These are phyloP conservation scores for Chouioia cunea DNA, from an alignment of 2,888 invertebrate genomes.

Conservation along the genomic window DNA sequence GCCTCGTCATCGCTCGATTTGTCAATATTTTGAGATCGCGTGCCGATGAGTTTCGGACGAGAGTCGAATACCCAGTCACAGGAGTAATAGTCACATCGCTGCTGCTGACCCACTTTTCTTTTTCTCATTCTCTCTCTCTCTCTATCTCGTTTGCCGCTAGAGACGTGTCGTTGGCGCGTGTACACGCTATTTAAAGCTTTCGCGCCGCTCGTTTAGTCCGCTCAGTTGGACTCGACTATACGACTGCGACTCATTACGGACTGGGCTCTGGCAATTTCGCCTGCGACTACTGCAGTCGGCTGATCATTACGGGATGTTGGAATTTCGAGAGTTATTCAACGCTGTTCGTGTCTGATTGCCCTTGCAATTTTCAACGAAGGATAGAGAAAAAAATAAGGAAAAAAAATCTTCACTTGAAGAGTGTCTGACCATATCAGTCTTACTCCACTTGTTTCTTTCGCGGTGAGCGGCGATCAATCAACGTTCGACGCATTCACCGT, in stretches of 20 bases:
- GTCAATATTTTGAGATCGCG: constrained; percentile 22
- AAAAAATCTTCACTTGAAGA: background rate
- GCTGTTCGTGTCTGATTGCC: background rate
- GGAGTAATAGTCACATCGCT: background rate
- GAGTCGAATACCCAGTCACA: no score
- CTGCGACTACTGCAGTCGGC: background rate
- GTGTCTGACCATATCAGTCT: constrained; percentile 12
- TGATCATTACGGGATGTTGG: no score
- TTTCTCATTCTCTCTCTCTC: constrained; percentile 6
- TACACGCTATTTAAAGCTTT: background rate
- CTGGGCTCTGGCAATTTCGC: constrained; percentile 17
- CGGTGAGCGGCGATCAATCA: constrained; percentile 17
- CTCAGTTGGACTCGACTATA: background rate
- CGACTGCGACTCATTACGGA: background rate
- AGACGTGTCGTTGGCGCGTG: no score
- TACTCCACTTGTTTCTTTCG: constrained; percentile 19
- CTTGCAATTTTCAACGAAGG: background rate
- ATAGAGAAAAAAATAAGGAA: constrained; percentile 1
- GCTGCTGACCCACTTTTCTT: background rate
- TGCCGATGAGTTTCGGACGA: no score
- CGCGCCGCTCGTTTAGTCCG: background rate
- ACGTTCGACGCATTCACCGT: constrained; percentile 1
- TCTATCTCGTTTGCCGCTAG: constrained; percentile 3
- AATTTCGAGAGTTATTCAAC: no score
- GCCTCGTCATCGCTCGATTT: constrained; percentile 3